Base-by-base conservation (phyloP, 2,888 invertebrate genomes). In the Pollenia amentaria region DNA sequence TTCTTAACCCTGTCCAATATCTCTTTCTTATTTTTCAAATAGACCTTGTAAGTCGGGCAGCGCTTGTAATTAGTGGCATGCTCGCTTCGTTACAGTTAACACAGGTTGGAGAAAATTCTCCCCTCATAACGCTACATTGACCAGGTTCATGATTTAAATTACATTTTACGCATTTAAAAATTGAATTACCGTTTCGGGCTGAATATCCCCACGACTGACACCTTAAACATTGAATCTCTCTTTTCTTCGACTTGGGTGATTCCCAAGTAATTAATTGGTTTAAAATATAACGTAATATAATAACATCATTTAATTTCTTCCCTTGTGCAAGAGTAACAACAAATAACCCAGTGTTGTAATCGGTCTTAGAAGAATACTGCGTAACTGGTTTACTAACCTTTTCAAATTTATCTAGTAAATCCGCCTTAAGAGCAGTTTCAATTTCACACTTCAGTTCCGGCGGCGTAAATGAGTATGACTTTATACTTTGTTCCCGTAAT, bases 151-250 rank as follows among this genome's bases (percentile, higher is more conserved):
- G 60, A 2, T 44, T 12, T 21, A 29, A 44, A 18, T 46, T 46
- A n/a, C 73, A 60, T 73, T 57, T 73, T 16, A 73, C 73, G 29
- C 57, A 73, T 3, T 46, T 46, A n/a, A 73, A 73, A 3, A 9
- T 38, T 9, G 53, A 40, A 40, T 76, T 76, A 16, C 64, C 53
- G 14, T 76, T 64, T 51, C 64, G 16, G 18, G 51, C 51, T 14
- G 51, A 40, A 10, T 76, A 18, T 1, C 64, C 64, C 76, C 76
- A 64, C 1, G 7, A 4, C 42, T 64, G 48, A 14, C 64, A 51
- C 12, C 55, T 18, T 21, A 14, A 69, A 51, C 69, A 69, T 53
- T 51, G 48, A 46, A 67, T 67, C 10, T 48, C 48, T 1, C 48
- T 67, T 12, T 53, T 53, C 38, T 55, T 70, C 6, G 12, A 55